These are phyloP conservation scores for Pollenia labialis DNA, from an alignment of 2,888 invertebrate species.

Conservation along the genomic window DNA sequence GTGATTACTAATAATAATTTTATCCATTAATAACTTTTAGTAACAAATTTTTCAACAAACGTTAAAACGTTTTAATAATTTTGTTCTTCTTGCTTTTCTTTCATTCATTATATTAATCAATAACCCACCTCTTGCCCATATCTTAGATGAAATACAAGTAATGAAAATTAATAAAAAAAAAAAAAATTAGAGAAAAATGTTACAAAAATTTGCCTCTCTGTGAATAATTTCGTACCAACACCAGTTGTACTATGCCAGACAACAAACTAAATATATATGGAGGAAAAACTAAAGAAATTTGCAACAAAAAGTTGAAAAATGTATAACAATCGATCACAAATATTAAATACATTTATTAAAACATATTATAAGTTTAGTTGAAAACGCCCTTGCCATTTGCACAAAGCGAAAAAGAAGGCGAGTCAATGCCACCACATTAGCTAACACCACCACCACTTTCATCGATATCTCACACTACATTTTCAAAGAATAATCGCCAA, in stretches of 20 bases:
- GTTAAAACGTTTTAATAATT: conserved; percentile 36
- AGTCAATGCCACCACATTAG: conserved; percentile 44
- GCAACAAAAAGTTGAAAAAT: conserved; percentile 74
- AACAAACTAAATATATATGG: conserved; percentile 16
- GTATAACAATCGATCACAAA: conserved; percentile 81
- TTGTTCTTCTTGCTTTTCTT: conserved; percentile 12
- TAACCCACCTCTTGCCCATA: conserved; percentile 63
- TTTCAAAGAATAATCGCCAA: conserved; percentile 23
- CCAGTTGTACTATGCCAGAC: conserved; percentile 50
- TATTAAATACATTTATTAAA: conserved; percentile 79
- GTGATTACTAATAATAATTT: conserved; percentile 73
- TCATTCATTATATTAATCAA: conserved; percentile 66
- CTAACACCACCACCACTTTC: conserved; percentile 17
- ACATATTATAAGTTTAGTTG: conserved; percentile 76
- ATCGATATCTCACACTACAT: not conserved
- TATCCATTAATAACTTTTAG: conserved; percentile 71
- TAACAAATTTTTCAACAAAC: conserved; percentile 60
- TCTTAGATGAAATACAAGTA: conserved; percentile 42
- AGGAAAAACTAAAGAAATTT: conserved; percentile 33
- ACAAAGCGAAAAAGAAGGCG: conserved; percentile 44
- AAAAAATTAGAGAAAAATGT: not conserved
- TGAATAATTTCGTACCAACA: conserved; percentile 48
- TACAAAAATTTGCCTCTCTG: conserved; percentile 60
- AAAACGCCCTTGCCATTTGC: conserved; percentile 70
- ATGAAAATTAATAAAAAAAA: conserved; percentile 45